Percentiles rank a stretch among this genome's conserved stretches.
These are phyloP conservation scores for Tigriopus japonicus DNA, from an alignment of 1,140 invertebrate species.

Conservation along the genomic window DNA sequence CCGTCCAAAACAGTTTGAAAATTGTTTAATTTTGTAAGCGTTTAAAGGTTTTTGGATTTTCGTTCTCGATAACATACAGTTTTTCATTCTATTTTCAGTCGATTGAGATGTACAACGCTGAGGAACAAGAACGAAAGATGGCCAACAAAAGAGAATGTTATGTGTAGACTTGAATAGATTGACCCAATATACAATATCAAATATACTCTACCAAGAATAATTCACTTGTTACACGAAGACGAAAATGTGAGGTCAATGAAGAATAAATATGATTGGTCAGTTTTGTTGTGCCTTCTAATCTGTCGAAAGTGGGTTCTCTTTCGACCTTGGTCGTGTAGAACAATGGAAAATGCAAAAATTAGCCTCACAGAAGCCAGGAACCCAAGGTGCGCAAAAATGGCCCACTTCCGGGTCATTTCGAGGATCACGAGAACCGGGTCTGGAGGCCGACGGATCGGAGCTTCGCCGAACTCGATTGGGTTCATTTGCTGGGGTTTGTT, in stretches of 20 bases:
- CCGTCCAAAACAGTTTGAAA: no score
- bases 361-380: background rate
- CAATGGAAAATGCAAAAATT: background rate
- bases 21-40: no score
- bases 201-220: no score
- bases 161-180: background rate
- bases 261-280: no score
- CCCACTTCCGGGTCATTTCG: background rate
- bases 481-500: background rate
- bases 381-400: background rate
- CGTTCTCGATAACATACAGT: no score
- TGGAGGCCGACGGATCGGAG: background rate
- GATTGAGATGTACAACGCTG: background rate
- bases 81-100: background rate
- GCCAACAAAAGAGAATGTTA: background rate
- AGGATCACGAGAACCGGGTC: no score
- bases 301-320: background rate
- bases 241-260: no score
- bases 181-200: no score
- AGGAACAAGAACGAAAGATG: background rate
- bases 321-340: background rate
- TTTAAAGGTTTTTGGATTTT: no score
- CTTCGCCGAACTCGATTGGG: background rate
- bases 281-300: no score
- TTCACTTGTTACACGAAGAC: no score